A percentile compares a stretch with the other conserved stretches of the same genome.
Conservation (phyloP, 2,888 invertebrate genomes). For the Invenusta paracnida region DNA sequence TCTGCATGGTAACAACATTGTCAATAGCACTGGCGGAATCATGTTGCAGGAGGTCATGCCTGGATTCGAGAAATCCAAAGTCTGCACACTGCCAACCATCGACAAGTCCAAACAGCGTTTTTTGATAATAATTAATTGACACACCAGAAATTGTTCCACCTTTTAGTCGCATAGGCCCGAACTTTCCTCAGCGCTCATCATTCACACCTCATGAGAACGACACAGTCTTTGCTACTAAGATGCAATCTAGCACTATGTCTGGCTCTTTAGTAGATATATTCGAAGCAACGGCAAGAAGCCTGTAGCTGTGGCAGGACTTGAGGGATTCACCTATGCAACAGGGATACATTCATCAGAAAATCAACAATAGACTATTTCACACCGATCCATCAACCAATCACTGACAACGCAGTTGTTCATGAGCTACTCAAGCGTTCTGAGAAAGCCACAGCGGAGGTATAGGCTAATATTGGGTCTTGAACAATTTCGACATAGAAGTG, state of each 20-base stretch:
- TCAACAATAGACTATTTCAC: slow-evolving; percentile 43
- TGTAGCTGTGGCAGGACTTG: slow-evolving; percentile 40
- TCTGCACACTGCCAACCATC: slow-evolving; percentile 33
- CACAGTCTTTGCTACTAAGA: background rate
- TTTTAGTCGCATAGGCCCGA: background rate
- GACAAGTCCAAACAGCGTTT: slow-evolving; percentile 17
- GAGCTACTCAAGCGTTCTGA: slow-evolving; percentile 46
- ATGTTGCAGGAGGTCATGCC: slow-evolving; percentile 42
- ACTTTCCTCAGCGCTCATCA: background rate
- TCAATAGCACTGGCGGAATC: slow-evolving; percentile 41
- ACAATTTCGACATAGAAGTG: slow-evolving; percentile 40
- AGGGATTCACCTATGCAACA: slow-evolving; percentile 42
- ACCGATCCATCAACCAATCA: slow-evolving; percentile 44
- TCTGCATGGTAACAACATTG: slow-evolving; percentile 39
- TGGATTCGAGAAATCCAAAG: background rate
- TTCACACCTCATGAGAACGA: background rate
- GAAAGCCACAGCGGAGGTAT: slow-evolving; percentile 42
- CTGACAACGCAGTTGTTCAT: slow-evolving; percentile 44
- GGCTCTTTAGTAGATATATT: background rate
- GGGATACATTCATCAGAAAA: slow-evolving; percentile 36
- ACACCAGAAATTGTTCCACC: slow-evolving; percentile 2
- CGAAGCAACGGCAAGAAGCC: slow-evolving; percentile 35
- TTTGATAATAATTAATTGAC: no score
- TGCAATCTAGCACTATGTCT: background rate
- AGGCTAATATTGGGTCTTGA: slow-evolving; percentile 40